A percentile compares a stretch with the other conserved stretches of the same genome.
These are phyloP conservation scores for Enteromius radiatus DNA, from an alignment of 2,797 vertebrate genomes.

Conservation along the genomic window DNA sequence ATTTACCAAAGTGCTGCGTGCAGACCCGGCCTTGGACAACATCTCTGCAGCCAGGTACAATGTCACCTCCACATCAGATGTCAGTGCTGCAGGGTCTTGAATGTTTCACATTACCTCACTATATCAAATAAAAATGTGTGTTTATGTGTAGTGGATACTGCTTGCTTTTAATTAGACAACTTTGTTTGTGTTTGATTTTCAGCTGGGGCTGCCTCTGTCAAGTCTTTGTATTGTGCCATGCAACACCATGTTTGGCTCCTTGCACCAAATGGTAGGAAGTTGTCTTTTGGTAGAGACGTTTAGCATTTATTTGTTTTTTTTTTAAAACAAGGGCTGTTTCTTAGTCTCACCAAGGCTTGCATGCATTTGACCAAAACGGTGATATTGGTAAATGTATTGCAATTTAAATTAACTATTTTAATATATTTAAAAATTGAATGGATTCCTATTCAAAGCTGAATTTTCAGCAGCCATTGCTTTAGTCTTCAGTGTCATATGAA, in stretches of 20 bases:
- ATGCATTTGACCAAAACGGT: background rate
- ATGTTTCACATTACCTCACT: background rate
- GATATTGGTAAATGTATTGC: background rate
- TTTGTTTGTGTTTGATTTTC: constrained; percentile 50
- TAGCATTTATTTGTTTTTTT: background rate
- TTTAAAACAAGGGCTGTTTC: background rate
- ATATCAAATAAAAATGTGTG: background rate
- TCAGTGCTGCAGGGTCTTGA: background rate
- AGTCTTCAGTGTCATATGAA: background rate
- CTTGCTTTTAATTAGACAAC: constrained; percentile 8
- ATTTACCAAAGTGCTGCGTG: constrained; percentile 93
- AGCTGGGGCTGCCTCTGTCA: constrained; percentile 93
- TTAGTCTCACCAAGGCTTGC: background rate
- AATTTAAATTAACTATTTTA: background rate
- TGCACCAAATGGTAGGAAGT: constrained; percentile 94
- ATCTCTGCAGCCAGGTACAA: constrained; percentile 91
- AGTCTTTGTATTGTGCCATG: constrained; percentile 93
- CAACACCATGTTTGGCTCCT: constrained; percentile 97
- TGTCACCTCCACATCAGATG: constrained; percentile 29
- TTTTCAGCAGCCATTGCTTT: background rate
- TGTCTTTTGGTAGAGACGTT: background rate
- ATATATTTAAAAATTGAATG: background rate
- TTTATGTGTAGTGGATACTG: background rate
- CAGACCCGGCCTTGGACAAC: constrained; percentile 89
- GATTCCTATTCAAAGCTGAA: background rate